Evolutionary conservation across 2,113 vertebrate species (phyloP).

Genomic region (Percina caprodes): DNA sequence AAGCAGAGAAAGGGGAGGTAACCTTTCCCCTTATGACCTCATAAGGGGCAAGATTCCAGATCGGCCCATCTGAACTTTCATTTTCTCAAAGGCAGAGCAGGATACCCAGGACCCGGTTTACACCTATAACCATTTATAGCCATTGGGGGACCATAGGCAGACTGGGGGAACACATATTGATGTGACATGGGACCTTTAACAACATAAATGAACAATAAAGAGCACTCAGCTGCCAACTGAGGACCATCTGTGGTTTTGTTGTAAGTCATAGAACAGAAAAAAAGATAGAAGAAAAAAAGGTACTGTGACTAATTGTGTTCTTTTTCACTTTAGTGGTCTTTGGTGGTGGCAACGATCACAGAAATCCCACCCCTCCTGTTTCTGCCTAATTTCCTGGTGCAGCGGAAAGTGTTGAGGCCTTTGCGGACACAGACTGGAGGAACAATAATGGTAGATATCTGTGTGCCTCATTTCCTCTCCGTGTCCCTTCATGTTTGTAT

Average conservation of each 20-base stretch:
- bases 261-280: neutral
- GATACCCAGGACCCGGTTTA: no score
- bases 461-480: conserved; percentile 7
- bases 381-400: conserved; percentile 95
- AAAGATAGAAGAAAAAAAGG: neutral
- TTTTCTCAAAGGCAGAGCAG: no score
- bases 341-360: conserved; percentile 94
- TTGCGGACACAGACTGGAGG: conserved; percentile 94
- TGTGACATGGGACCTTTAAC: no score
- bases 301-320: neutral
- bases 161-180: no score
- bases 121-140: no score
- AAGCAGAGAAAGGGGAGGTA: no score
- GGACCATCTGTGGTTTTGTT: conserved; percentile 27
- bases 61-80: no score
- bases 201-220: no score
- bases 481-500: neutral
- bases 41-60: no score
- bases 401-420: conserved; percentile 93
- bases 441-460: conserved; percentile 92
- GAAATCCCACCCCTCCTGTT: conserved; percentile 95
- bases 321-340: conserved; percentile 88
- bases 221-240: neutral
- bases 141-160: no score
- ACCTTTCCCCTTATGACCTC: no score